phyloP scores from a whole-genome alignment of 64 coral and sea anemone genomes.

The Pocillopora verrucosa region DNA sequence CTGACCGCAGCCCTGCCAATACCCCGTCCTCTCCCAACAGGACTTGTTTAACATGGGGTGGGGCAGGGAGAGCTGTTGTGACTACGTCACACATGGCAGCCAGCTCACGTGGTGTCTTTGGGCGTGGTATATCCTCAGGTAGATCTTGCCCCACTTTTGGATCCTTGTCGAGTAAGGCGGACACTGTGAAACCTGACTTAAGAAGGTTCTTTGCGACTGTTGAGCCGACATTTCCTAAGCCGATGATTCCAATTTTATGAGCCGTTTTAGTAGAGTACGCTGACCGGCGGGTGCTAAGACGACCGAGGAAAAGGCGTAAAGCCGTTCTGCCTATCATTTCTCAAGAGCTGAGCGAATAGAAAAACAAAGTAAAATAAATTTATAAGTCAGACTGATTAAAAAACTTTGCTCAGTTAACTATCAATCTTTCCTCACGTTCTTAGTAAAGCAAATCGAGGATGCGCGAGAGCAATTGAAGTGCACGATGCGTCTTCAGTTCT shows the following conservation, averaged over 20 bases:
- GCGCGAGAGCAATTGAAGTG: too few species aligned
- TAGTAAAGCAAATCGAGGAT: too few species aligned
- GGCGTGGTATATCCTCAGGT: constrained; percentile 23
- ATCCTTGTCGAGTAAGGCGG: constrained; percentile 1
- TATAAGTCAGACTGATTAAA: too few species aligned
- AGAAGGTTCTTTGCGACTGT: constrained; percentile 31
- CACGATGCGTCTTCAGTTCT: too few species aligned
- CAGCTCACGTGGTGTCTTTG: constrained; percentile 13
- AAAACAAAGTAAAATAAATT: too few species aligned
- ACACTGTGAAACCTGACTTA: constrained; percentile 15
- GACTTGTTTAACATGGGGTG: constrained; percentile 54
- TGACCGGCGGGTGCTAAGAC: neutral
- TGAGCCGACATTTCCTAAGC: constrained; percentile 66
- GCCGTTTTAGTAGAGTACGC: neutral
- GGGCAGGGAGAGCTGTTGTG: constrained; percentile 56
- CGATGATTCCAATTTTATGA: constrained; percentile 71
- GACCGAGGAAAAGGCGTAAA: neutral
- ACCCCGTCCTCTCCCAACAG: constrained; percentile 51
- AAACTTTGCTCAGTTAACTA: too few species aligned
- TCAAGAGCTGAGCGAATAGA: neutral
- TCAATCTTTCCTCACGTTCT: too few species aligned
- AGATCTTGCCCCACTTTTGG: constrained; percentile 20
- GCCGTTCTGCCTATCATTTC: neutral
- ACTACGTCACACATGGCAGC: constrained; percentile 61
- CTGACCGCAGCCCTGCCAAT: constrained; percentile 19